Evolutionary conservation across 2,888 invertebrate genomes (phyloP).

Genomic region (Temnothorax rugatulus): DNA sequence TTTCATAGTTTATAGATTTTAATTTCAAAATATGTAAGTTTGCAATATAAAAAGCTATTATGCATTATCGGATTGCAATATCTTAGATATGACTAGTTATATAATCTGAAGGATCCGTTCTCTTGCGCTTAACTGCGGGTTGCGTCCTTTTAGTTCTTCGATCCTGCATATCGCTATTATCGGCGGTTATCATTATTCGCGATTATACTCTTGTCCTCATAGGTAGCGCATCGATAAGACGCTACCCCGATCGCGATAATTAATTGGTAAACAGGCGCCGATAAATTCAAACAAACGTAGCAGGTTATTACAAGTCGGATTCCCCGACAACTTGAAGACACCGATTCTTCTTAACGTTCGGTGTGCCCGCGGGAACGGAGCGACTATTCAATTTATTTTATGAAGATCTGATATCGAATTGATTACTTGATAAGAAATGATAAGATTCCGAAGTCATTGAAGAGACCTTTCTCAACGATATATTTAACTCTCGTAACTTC

Average conservation of each 20-base stretch:
- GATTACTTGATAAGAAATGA: conserved; percentile 37
- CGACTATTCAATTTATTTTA: conserved; percentile 46
- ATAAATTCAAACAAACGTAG: conserved; percentile 40
- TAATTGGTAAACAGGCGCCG: conserved; percentile 53
- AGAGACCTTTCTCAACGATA: background rate
- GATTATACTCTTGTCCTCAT: conserved; percentile 60
- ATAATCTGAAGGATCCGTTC: background rate
- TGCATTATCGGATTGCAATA: background rate
- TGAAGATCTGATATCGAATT: conserved; percentile 1
- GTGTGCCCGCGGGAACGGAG: background rate
- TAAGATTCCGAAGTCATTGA: conserved; percentile 14
- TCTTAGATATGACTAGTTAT: background rate
- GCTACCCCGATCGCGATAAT: conserved; percentile 44
- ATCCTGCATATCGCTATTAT: conserved; percentile 14
- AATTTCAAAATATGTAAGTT: background rate
- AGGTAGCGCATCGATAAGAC: conserved; percentile 46
- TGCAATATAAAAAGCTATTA: conserved; percentile 4
- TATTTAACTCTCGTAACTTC: background rate
- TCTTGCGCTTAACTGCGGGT: background rate
- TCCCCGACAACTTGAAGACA: conserved; percentile 33
- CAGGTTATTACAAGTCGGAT: conserved; percentile 39
- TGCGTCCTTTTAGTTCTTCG: conserved; percentile 10
- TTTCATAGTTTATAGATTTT: background rate
- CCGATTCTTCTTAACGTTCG: conserved; percentile 27
- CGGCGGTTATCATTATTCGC: conserved; percentile 55